A percentile compares a stretch with the other conserved stretches of the same genome.
Evolutionary conservation across 1,140 invertebrate species (phyloP).

Genomic region (Drosophila setifemur): DNA sequence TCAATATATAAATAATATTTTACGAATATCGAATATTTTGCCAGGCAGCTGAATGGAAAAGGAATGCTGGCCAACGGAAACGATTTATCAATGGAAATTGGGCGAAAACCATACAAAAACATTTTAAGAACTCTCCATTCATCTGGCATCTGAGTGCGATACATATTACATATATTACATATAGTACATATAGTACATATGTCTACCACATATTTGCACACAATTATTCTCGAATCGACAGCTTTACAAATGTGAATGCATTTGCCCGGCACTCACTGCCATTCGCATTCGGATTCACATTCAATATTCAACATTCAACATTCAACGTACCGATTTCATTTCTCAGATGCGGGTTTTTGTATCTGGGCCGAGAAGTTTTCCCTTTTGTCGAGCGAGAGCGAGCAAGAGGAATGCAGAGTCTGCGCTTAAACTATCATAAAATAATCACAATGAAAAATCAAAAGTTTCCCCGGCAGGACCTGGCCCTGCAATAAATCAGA

Average conservation of each 20-base stretch:
- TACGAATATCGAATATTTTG: slow-evolving; percentile 5
- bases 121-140: slow-evolving; percentile 39
- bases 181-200: slow-evolving; percentile 4
- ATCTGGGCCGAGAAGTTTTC: slow-evolving; percentile 42
- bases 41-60: neutral
- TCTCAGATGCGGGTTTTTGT: slow-evolving; percentile 33
- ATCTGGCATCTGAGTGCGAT: slow-evolving; percentile 13
- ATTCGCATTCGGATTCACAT: slow-evolving; percentile 36
- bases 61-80: slow-evolving; percentile 18
- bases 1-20: slow-evolving; percentile 40
- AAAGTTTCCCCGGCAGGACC: slow-evolving; percentile 49
- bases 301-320: slow-evolving; percentile 10
- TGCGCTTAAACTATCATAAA: slow-evolving; percentile 72
- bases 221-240: slow-evolving; percentile 36
- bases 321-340: slow-evolving; percentile 19
- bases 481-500: slow-evolving; percentile 65
- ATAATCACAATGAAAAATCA: slow-evolving; percentile 75
- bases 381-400: slow-evolving; percentile 2
- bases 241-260: slow-evolving; percentile 56
- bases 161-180: slow-evolving; percentile 14
- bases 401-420: slow-evolving; percentile 35
- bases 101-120: slow-evolving; percentile 15
- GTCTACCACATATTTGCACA: slow-evolving; percentile 1
- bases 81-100: slow-evolving; percentile 43
- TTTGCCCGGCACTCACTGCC: slow-evolving; percentile 49